Base-by-base conservation (phyloP, 2,888 invertebrate genomes). In the Yponomeuta plumbellus region DNA sequence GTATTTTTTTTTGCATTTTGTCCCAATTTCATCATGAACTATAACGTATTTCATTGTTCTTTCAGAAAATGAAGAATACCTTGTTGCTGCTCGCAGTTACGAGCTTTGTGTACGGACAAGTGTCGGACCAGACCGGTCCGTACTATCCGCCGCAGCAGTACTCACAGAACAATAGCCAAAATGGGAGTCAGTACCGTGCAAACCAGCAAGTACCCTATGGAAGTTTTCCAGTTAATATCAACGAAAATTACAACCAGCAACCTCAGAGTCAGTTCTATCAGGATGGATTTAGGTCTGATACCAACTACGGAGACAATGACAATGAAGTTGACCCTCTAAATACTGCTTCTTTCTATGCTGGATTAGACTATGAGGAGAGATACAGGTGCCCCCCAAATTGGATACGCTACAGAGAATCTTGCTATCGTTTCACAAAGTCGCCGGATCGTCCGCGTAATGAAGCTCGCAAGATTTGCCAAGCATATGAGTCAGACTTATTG, bases 401-500 rank as follows among this genome's bases (percentile, higher is more conserved):
- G 98, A 85, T 95, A n/a, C 93, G 94, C 40, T 96, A 93, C 78
- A 93, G 94, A 71, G 94, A 95, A 69, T 94, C 95, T 0, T 99
- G 98, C 83, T 98, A 97, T 81, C 94, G 96, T 65, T 98, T 98
- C 77, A 96, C 97, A 3, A 96, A 96, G 76, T 97, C 97, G 6
- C 98, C 98, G 0, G 93, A 94, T 73, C 95, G 94, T 67, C 94
- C 94, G 59, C 94, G 95, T 77, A 94, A 94, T 73, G 97, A 97
- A 74, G 97, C 98, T 0, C 93, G 95, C 72, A 94, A 94, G 76
- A 95, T 96, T 73, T 98, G 98, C 79, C 94, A 95, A 90, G 95
- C 96, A 0, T 96, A 94, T 75, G 95, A 95, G 76, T 94, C 97
- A 1, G 96, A 97, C 78, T 86, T 98, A 66, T 91, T 96, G 0